Evolutionary conservation across 2,113 vertebrate species (phyloP).

Genomic region (Anolis sagrei): DNA sequence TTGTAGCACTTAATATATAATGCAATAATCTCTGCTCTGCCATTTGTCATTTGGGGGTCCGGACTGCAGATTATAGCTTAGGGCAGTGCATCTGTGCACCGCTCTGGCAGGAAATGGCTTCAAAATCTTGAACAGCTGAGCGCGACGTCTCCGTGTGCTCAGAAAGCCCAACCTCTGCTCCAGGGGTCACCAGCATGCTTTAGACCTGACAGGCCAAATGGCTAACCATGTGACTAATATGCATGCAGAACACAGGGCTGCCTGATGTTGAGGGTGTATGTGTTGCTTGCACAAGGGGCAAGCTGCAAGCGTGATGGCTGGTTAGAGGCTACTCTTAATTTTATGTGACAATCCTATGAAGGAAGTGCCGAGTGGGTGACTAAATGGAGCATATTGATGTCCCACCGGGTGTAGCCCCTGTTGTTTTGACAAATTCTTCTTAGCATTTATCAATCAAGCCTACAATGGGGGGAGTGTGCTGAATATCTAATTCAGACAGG

Average conservation of each 20-base stretch:
- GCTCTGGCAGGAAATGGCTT: conserved; percentile 91
- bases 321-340: conserved; percentile 86
- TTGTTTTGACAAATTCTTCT: conserved; percentile 95
- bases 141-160: conserved; percentile 82
- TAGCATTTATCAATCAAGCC: conserved; percentile 94
- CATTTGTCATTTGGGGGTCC: conserved; percentile 94
- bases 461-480: conserved; percentile 80
- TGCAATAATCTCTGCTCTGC: conserved; percentile 92
- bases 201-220: conserved; percentile 84
- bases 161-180: conserved; percentile 86
- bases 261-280: conserved; percentile 64
- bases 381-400: conserved; percentile 93
- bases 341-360: conserved; percentile 83
- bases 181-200: conserved; percentile 84
- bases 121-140: conserved; percentile 95
- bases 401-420: conserved; percentile 89
- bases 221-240: conserved; percentile 85
- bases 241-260: conserved; percentile 81
- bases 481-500: conserved; percentile 83
- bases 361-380: conserved; percentile 85
- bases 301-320: conserved; percentile 80
- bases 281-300: conserved; percentile 31
- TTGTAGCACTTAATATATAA: conserved; percentile 98
- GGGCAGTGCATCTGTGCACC: conserved; percentile 97
- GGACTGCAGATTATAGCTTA: conserved; percentile 97